Base-by-base conservation (phyloP, 2,113 vertebrate species). In the Perca flavescens region DNA sequence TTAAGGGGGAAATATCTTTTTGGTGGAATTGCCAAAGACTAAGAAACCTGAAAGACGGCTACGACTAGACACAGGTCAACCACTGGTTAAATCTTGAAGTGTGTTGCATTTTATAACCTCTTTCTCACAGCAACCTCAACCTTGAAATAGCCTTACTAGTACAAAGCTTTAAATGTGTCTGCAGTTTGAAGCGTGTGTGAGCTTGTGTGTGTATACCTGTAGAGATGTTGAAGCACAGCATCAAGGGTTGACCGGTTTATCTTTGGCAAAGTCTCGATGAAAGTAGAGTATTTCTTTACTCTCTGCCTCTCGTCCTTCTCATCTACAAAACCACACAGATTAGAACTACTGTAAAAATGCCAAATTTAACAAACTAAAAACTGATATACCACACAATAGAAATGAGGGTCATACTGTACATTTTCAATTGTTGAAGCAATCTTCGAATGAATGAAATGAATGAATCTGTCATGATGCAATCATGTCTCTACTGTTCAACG, bases 201-300 rank as follows among this genome's bases (percentile, higher is more conserved):
- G 75, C 74, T 65, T 19, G 21, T 69, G 74, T 34, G 17, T 64
- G 74, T 54, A 31, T 86, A 99, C 98, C 98, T 97, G 94, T 98
- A 99, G 77, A 99, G 96, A 84, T 99, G 98, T 86, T 97, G 97
- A 75, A 98, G 96, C 84, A 99, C 82, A 64, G 98, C 97, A 53
- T 96, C 95, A 46, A 99, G 75, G 0, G 98, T 99, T 62, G 96
- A 95, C 92, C 95, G 94, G 91, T 96, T 98, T 89, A 97, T 95
- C 50, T 92, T 94, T 36, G 97, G 97, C 89, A 99, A 95, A 4
- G 95, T 96, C 57, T 84, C 94, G 81, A 99, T 99, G 90, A 98
- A 97, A 75, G 96, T 93, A 46, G 94, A 94, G 64, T 99, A 99
- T 83, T 97, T 99, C 84, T 93, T 95, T 58, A 97, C 95, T 74